Base-by-base conservation (phyloP, 2,888 invertebrate genomes). In the Oasisia sp. region DNA sequence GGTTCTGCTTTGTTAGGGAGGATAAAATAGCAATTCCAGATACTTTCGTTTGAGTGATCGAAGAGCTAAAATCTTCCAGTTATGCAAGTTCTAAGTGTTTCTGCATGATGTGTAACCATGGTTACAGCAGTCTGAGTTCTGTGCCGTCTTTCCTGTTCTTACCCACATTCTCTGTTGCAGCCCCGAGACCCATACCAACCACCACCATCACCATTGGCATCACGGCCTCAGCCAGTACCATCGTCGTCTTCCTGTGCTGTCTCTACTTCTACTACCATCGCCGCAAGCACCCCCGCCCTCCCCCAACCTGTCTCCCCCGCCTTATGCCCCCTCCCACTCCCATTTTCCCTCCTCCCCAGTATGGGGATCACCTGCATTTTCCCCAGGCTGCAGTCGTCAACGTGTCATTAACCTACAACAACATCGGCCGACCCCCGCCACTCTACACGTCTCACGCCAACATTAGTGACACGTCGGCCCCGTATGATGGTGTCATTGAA, bases 221-320 rank as follows among this genome's bases (percentile, higher is more conserved):
- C 19, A 74, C 74, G 27, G 74, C 27, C 2, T 74, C 74, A 74
- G 74, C 74, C 74, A 27, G 74, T 27, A 74, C 74, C 74, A 74
- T 74, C 74, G 74, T 74, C n/a, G 7, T 74, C 74, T 74, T 74
- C 74, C 74, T 74, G 19, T 74, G 27, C 74, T 74, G 74, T 27
- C 19, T 74, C n/a, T 74, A 74, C 74, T 74, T 74, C 74, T 74
- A 27, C 74, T 74, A 74, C 74, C 74, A 74, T 27, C 74, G 74
- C 74, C 74, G 74, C 74, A 74, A 74, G 27, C 74, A 74, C 74
- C 74, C 74, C 74, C 74, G 74, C 27, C 74, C 74, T n/a, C 74
- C 19, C 74, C 74, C 74, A 5, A 7, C 74, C 27, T 74, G 27
- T 27, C 7, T 74, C 74, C 27, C 27, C 7, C 3, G 14, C 74